Base-by-base conservation (phyloP, 2,797 vertebrate genomes). In the Enteromius afrohamiltoni region DNA sequence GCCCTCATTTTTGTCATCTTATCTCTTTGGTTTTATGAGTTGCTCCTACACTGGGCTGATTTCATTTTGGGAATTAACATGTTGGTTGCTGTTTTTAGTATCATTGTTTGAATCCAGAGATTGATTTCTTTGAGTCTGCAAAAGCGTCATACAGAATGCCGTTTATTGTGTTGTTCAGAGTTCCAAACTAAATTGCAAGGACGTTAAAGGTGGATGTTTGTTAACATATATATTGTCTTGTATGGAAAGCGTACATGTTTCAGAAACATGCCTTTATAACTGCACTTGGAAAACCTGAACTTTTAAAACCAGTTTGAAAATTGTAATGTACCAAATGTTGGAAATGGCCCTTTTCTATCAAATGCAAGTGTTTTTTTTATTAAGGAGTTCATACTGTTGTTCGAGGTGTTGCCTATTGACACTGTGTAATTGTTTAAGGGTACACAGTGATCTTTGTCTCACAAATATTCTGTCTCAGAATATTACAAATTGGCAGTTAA, bases 1-100 rank as follows among this genome's bases (percentile, higher is more conserved):
- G 86, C 89, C 85, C 86, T 83, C 40, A 86, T 82, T 86, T 90
- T 88, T 88, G 76, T 37, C 89, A 87, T 79, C 53, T 13, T 82
- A 83, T 85, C 68, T 73, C 83, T 80, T 83, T 86, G 86, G 45
- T 65, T 85, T 82, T 81, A 73, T 78, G 51, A 82, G 58, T 80
- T 82, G 40, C 51, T 77, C 31, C 23, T 85, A 40, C 79, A 21
- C 84, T 90, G 81, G 88, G 87, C 81, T 79, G 86, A 86, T 83
- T 89, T 87, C 37, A 89, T 86, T 82, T 88, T n/a, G 53, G 79
- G 40, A 79, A 82, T 82, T 73, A 62, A 87, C 75, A 77, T 82
- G 85, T 91, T 47, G 87, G 84, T 90, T 91, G 89, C 91, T 88
- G 89, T 90, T 93, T 93, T 90, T 89, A 83, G 89, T 40, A 55